Percentiles rank a stretch among this genome's conserved stretches.
These are phyloP conservation scores for Merodon equestris DNA, from an alignment of 2,888 invertebrate species.

Conservation along the genomic window DNA sequence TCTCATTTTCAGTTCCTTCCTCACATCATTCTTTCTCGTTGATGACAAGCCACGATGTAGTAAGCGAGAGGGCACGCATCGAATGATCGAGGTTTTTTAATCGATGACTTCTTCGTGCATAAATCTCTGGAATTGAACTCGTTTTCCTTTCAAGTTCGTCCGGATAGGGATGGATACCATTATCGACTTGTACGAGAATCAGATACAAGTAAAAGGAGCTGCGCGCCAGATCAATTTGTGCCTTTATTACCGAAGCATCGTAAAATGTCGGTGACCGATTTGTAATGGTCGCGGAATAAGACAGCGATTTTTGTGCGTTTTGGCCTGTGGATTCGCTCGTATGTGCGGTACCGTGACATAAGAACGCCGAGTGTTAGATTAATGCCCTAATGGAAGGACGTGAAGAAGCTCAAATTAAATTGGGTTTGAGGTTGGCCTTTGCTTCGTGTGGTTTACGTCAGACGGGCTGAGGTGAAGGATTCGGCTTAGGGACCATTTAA, in stretches of 20 bases:
- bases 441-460: neutral
- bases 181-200: neutral
- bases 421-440: conserved; percentile 39
- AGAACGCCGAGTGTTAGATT: conserved; percentile 49
- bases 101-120: conserved; percentile 64
- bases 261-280: conserved; percentile 64
- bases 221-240: conserved; percentile 64
- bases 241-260: conserved; percentile 60
- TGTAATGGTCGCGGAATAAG: conserved; percentile 44
- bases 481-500: conserved; percentile 35
- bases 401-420: conserved; percentile 63
- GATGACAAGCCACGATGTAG: neutral
- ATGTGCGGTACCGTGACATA: conserved; percentile 46
- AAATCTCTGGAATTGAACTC: conserved; percentile 55
- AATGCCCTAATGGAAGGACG: conserved; percentile 39
- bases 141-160: conserved; percentile 28
- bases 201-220: conserved; percentile 42
- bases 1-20: conserved; percentile 7
- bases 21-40: conserved; percentile 1
- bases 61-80: conserved; percentile 23
- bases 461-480: too few species aligned
- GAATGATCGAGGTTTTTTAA: conserved; percentile 49
- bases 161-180: neutral
- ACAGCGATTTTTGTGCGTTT: conserved; percentile 26
- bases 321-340: conserved; percentile 1